Evolutionary conservation across 2,797 vertebrate genomes (phyloP).

Genomic region (Leptoclinus maculatus): DNA sequence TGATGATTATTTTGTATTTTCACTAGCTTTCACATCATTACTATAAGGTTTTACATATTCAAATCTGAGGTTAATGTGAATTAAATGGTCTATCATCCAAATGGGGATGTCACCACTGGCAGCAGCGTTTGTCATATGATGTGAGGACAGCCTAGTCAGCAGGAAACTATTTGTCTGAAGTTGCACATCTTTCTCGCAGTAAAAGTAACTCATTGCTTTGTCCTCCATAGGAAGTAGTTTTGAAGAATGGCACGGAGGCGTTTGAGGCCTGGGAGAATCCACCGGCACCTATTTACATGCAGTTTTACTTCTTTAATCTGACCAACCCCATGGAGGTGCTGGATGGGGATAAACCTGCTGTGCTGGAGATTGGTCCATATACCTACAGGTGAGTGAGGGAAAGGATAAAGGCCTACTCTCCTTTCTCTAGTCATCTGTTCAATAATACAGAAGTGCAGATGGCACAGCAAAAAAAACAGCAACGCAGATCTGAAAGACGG

Average conservation of each 20-base stretch:
- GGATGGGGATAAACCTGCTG: slow-evolving; percentile 86
- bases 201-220: slow-evolving; percentile 45
- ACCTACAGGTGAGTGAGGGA: slow-evolving; percentile 90
- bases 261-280: slow-evolving; percentile 92
- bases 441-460: not conserved
- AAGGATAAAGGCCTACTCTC: not conserved
- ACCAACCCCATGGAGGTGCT: slow-evolving; percentile 93
- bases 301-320: slow-evolving; percentile 97
- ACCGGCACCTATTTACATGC: slow-evolving; percentile 92
- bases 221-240: slow-evolving; percentile 84
- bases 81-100: not conserved
- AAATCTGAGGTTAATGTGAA: not conserved
- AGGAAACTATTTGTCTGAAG: not conserved
- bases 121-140: slow-evolving; percentile 31
- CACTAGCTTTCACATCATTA: not conserved
- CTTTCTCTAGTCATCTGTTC: not conserved
- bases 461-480: no score
- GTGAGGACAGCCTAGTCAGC: slow-evolving; percentile 29
- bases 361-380: slow-evolving; percentile 93
- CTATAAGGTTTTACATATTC: not conserved
- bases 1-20: not conserved
- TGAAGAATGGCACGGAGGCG: slow-evolving; percentile 90
- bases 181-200: slow-evolving; percentile 5
- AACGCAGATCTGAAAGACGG: not conserved
- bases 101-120: not conserved